These are phyloP conservation scores for Tetraneura akinire DNA, from an alignment of 1,140 invertebrate genomes.

Conservation along the genomic window DNA sequence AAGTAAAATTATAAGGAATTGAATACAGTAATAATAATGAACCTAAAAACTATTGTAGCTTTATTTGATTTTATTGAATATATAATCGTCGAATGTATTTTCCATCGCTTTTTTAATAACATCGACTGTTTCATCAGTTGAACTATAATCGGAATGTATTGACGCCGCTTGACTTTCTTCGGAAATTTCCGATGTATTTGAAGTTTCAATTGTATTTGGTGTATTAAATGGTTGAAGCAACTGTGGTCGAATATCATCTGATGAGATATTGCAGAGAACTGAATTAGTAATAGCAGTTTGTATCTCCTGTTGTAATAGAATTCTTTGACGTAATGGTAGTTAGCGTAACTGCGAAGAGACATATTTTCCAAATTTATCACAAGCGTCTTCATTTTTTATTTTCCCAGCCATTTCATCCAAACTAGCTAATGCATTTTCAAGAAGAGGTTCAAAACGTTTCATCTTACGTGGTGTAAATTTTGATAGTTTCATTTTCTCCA, in stretches of 20 bases:
- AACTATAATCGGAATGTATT: constrained; percentile 13
- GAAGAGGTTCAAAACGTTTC: no score
- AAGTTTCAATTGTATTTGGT: not conserved
- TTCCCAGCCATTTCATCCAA: constrained; percentile 9
- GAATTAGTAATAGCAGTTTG: constrained; percentile 18
- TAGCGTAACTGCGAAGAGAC: constrained; percentile 56
- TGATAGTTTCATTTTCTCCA: no score
- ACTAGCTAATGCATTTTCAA: no score
- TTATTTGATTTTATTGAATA: constrained; percentile 6
- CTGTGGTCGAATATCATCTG: not conserved
- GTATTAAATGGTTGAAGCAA: not conserved
- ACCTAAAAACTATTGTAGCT: not conserved
- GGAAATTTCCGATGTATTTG: not conserved
- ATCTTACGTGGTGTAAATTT: no score
- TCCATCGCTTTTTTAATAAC: constrained; percentile 15
- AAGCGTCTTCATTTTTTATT: constrained; percentile 26
- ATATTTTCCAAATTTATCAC: constrained; percentile 22
- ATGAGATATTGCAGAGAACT: not conserved
- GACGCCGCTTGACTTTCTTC: constrained; percentile 7
- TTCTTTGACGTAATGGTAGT: constrained; percentile 20
- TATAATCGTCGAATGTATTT: constrained; percentile 18
- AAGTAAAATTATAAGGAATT: constrained; percentile 19
- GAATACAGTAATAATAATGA: not conserved
- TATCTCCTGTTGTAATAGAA: constrained; percentile 6
- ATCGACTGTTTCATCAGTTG: constrained; percentile 1